Percentiles rank a stretch among this genome's conserved stretches.
phyloP scores from a whole-genome alignment of 2,113 vertebrate species.

The Mungos mungo region DNA sequence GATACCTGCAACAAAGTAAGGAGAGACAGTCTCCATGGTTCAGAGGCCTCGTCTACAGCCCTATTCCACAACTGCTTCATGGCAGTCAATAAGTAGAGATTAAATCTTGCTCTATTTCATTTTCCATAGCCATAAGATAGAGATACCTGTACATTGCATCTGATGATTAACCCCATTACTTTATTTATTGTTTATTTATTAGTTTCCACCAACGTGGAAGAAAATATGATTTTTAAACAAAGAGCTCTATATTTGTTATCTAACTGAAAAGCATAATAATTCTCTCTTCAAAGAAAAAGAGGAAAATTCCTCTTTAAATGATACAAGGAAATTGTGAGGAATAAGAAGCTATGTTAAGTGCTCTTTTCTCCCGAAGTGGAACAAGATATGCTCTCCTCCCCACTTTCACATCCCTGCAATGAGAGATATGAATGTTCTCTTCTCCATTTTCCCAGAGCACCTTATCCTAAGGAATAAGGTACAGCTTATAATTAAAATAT shows the following conservation, averaged over 20 bases:
- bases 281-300: not conserved
- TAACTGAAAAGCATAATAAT: not conserved
- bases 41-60: not conserved
- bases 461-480: not conserved
- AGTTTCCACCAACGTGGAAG: not conserved
- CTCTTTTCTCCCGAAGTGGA: not conserved
- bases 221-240: slow-evolving; percentile 16
- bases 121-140: not conserved
- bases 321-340: not conserved
- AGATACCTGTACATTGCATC: not conserved
- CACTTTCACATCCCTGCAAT: not conserved
- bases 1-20: not conserved
- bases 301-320: not conserved
- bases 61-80: not conserved
- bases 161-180: not conserved
- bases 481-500: not conserved
- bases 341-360: not conserved
- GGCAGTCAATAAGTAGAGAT: not conserved
- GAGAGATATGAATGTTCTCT: not conserved
- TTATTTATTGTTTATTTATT: not conserved
- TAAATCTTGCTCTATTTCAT: not conserved
- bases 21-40: not conserved
- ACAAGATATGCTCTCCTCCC: not conserved
- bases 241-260: not conserved
- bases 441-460: not conserved